A percentile compares a stretch with the other conserved stretches of the same genome.
Evolutionary conservation across 1,140 invertebrate species (phyloP).

Genomic region (Heliconius hermathena): DNA sequence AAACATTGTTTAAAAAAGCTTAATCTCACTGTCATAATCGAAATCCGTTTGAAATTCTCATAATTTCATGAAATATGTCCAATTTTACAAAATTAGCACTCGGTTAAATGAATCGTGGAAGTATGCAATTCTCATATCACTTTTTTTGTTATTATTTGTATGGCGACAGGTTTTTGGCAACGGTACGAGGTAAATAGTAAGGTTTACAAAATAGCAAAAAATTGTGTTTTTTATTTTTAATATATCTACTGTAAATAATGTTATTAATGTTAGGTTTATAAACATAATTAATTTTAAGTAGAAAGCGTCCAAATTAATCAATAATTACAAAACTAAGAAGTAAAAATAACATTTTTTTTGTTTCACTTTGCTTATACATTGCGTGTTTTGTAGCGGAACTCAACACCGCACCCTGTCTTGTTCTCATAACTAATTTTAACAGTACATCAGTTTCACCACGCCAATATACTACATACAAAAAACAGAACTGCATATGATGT

Average conservation of each 20-base stretch:
- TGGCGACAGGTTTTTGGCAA: slow-evolving; percentile 15
- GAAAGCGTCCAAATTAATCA: too few species aligned
- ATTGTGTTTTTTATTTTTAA: neutral
- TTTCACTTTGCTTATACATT: too few species aligned
- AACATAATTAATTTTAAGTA: too few species aligned
- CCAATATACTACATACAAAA: too few species aligned
- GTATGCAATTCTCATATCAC: neutral
- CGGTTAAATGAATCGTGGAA: slow-evolving; percentile 34
- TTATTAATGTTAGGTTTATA: too few species aligned
- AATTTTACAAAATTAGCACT: slow-evolving; percentile 46
- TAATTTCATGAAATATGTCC: slow-evolving; percentile 40
- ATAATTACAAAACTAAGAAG: too few species aligned
- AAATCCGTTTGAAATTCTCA: slow-evolving; percentile 36
- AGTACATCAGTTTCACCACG: too few species aligned
- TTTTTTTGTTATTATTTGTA: slow-evolving; percentile 19
- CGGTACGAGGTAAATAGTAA: neutral
- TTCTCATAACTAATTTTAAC: too few species aligned
- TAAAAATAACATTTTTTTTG: too few species aligned
- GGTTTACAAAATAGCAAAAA: neutral
- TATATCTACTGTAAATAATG: neutral
- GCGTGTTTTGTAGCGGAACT: too few species aligned
- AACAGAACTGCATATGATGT: too few species aligned
- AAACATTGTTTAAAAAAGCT: slow-evolving; percentile 54
- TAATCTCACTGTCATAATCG: slow-evolving; percentile 54
- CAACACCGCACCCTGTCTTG: too few species aligned